These are phyloP conservation scores for Dexiosoma caninum DNA, from an alignment of 2,888 invertebrate genomes.

Conservation along the genomic window DNA sequence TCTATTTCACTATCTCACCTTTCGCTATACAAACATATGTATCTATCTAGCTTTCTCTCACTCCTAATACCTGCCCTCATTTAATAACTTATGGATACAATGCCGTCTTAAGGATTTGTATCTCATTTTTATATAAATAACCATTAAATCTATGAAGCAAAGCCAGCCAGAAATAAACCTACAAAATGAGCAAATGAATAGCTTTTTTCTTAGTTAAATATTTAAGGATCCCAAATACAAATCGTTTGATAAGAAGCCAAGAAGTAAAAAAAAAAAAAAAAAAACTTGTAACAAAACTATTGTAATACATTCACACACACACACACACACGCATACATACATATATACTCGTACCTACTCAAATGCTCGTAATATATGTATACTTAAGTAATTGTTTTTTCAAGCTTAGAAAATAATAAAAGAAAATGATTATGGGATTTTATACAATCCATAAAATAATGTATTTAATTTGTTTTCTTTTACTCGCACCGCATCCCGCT, in stretches of 20 bases:
- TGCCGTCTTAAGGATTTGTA: no score
- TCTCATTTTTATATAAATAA: no score
- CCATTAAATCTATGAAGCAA: conserved; percentile 3
- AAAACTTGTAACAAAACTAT: neutral
- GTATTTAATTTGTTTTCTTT: conserved; percentile 8
- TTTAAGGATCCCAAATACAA: conserved; percentile 31
- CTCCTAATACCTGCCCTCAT: no score
- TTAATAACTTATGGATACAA: no score
- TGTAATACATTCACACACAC: neutral
- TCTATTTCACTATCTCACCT: neutral
- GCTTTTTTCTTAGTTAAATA: conserved; percentile 20
- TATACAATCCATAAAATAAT: conserved; percentile 49
- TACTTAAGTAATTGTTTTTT: conserved; percentile 6
- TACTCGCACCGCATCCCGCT: no score
- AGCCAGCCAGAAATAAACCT: neutral
- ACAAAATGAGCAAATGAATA: neutral
- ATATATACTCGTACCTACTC: no score
- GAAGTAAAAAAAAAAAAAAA: conserved; percentile 7
- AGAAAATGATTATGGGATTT: conserved; percentile 47
- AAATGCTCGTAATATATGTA: conserved; percentile 3
- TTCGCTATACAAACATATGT: no score
- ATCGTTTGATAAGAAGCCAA: conserved; percentile 13
- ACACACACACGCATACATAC: neutral
- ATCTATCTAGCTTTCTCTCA: neutral
- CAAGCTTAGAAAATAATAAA: conserved; percentile 36